Conservation (phyloP, 1,140 invertebrate genomes). For the Galleria mellonella region DNA sequence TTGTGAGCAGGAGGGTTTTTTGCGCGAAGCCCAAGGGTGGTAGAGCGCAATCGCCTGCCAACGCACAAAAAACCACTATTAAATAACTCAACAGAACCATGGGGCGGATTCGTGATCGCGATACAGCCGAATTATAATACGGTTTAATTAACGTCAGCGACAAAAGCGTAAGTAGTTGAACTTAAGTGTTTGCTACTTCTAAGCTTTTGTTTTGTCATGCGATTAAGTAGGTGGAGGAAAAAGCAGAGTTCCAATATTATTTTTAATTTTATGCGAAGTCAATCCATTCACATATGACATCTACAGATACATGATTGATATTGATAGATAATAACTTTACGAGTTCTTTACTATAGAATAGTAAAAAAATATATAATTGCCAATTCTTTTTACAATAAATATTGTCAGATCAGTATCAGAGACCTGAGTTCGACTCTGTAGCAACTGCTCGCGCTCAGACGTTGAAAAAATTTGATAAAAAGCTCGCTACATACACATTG, state of each 20-base stretch:
- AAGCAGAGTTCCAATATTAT: background rate
- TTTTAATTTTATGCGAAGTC: too few relatives aligned
- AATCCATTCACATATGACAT: too few relatives aligned
- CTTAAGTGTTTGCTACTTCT: conserved; percentile 19
- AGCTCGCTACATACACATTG: conserved; percentile 33
- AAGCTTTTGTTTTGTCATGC: conserved; percentile 19
- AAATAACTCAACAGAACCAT: conserved; percentile 69
- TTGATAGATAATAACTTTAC: too few relatives aligned
- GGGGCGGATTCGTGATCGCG: conserved; percentile 67
- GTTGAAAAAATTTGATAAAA: conserved; percentile 54
- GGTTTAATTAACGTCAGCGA: conserved; percentile 61
- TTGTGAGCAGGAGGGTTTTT: conserved; percentile 66
- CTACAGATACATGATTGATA: too few relatives aligned
- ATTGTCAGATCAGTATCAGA: too few relatives aligned
- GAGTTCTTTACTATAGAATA: too few relatives aligned
- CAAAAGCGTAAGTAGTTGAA: conserved; percentile 31
- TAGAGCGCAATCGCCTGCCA: conserved; percentile 63
- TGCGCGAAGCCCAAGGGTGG: conserved; percentile 67
- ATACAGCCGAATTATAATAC: conserved; percentile 48
- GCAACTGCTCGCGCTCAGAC: conserved; percentile 43
- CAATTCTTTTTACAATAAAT: too few relatives aligned
- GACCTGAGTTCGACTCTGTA: conserved; percentile 34
- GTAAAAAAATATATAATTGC: too few relatives aligned
- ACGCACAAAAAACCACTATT: conserved; percentile 69
- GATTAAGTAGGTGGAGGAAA: conserved; percentile 4